Conservation (phyloP, 2,797 vertebrate species). For the Linurgus olivaceus region DNA sequence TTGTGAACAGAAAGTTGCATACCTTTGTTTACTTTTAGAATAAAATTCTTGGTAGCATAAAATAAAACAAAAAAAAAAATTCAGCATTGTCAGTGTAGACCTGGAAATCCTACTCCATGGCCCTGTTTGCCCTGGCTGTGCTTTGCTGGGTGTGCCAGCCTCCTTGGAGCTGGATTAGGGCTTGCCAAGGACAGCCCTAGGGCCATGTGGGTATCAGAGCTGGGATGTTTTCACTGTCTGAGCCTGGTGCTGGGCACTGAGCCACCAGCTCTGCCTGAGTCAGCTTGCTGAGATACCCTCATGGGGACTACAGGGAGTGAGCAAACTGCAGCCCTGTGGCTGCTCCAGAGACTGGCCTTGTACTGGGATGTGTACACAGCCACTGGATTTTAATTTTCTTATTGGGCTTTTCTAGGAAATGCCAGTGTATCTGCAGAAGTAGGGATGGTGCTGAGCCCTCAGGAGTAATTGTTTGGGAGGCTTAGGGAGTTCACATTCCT, state of each 20-base stretch:
- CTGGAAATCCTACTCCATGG: not conserved
- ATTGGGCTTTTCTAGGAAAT: not conserved
- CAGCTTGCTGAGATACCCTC: not conserved
- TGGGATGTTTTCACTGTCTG: fast-evolving
- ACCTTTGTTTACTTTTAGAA: not conserved
- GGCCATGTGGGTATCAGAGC: fast-evolving
- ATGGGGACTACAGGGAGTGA: not conserved
- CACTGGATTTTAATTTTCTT: not conserved
- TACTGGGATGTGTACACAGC: not conserved
- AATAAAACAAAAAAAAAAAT: not conserved
- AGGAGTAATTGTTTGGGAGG: not conserved
- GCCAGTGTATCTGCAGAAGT: not conserved
- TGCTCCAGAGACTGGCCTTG: not conserved
- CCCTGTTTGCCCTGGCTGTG: not conserved
- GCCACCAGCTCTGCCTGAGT: not conserved
- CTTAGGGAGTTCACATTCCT: not conserved
- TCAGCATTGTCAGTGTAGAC: not conserved
- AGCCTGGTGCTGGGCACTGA: not conserved
- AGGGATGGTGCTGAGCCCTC: fast-evolving
- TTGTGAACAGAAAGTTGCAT: not conserved
- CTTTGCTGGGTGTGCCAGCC: not conserved
- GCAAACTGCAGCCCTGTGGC: not conserved
- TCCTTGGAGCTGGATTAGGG: not conserved
- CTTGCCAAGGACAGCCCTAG: not conserved
- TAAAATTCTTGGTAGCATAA: not conserved